Conservation (phyloP, 2,888 invertebrate genomes). For the Galerucella calmariensis region DNA sequence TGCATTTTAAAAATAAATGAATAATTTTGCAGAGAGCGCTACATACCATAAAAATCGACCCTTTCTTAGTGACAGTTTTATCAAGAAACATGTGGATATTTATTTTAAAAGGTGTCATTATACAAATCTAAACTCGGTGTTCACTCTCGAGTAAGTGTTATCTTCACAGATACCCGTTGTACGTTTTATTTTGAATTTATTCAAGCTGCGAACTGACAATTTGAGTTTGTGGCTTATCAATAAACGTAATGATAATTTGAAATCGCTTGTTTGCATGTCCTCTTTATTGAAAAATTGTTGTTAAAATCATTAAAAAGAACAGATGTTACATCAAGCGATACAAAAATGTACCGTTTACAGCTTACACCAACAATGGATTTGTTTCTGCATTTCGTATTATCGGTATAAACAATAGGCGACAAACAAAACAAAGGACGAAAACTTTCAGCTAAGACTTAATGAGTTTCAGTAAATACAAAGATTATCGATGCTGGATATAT, state of each 20-base stretch:
- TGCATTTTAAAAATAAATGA: not conserved
- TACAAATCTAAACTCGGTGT: conserved; percentile 21
- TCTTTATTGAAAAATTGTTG: not conserved
- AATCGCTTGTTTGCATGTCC: not conserved
- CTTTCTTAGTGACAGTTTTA: conserved; percentile 16
- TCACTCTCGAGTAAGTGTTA: conserved; percentile 13
- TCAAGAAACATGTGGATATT: conserved; percentile 18
- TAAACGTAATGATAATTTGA: not conserved
- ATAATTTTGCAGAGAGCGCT: not conserved
- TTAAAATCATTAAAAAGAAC: not conserved
- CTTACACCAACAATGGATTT: not conserved
- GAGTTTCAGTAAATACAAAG: not conserved
- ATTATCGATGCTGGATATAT: not conserved
- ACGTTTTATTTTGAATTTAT: conserved; percentile 12
- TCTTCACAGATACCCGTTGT: conserved; percentile 6
- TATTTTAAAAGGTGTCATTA: conserved; percentile 22
- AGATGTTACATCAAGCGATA: not conserved
- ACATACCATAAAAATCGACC: not conserved
- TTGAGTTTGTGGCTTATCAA: conserved; percentile 12
- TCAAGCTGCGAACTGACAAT: conserved; percentile 5
- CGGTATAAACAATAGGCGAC: not conserved
- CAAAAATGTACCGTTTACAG: not conserved
- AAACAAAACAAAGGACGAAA: not conserved
- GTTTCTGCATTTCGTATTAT: not conserved
- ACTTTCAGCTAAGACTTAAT: not conserved